Base-by-base conservation (phyloP, 2,797 vertebrate genomes). In the Dermochelys coriacea region DNA sequence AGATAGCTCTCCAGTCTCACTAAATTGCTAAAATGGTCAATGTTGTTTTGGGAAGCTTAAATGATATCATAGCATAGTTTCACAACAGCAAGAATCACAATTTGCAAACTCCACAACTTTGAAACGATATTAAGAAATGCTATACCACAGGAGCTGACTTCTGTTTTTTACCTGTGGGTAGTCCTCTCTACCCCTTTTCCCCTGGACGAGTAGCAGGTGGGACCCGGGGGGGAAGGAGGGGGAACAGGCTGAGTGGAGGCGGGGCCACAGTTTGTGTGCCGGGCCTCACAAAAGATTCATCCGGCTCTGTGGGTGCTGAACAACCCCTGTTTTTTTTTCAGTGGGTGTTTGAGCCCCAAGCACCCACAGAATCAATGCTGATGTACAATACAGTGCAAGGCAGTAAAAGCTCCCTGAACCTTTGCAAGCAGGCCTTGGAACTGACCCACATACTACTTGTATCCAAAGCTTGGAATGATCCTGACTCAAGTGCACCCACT, bases 381-480 rank as follows among this genome's bases (percentile, higher is more conserved):
- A 55, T 27, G 25, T 25, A 55, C 25, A 25, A 29, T 59, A 31
- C 29, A 59, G 27, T 68, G 68, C 37, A 23, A 85, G 18, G 23
- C 21, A 4, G 0, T 6, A 16, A 80, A 64, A 84, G 41, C 23
- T 68, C 16, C 80, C 57, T 1, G 51, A 91, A 84, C 52, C 37
- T 81, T 80, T 55, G 50, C 71, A 51, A 77, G 82, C 61, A 45
- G 45, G 45, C 51, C 71, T 75, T 49, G 84, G 50, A 86, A 81
- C 2, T 8, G 5, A 5, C 7, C 14, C 61, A 16, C 49, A 4
- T 2, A 1, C 37, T 68, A 75, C 5, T 6, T 37, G 49, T 50
- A 27, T 1, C 2, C n/a, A 59, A 87, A 82, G 57, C 34, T 12
- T 5, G 18, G 9, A 0, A 0, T 15, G 54, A 75, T 52, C 2